These are phyloP conservation scores for Latheticus oryzae DNA, from an alignment of 2,888 invertebrate species.

Conservation along the genomic window DNA sequence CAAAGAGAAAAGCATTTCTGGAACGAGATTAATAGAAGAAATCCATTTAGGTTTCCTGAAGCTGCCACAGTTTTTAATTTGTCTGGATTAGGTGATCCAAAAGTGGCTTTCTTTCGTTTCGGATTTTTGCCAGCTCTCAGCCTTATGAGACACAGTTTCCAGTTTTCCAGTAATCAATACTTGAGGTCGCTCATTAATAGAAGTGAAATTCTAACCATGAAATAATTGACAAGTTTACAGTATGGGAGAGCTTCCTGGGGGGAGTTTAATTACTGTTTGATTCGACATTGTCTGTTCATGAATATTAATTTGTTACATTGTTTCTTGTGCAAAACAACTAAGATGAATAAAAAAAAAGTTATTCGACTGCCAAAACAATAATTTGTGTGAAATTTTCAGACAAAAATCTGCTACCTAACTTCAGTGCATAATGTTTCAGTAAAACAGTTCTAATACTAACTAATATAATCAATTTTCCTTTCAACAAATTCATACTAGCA, in stretches of 20 bases:
- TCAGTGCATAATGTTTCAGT: too few relatives aligned
- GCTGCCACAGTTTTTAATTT: slow-evolving; percentile 19
- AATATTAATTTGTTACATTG: slow-evolving; percentile 39
- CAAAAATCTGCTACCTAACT: too few relatives aligned
- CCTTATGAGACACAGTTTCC: too few relatives aligned
- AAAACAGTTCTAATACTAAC: too few relatives aligned
- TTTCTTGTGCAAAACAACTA: too few relatives aligned
- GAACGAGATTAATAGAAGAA: too few relatives aligned
- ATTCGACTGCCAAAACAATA: too few relatives aligned
- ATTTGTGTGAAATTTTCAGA: too few relatives aligned
- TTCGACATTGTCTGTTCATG: slow-evolving; percentile 29
- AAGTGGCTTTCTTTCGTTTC: slow-evolving; percentile 7
- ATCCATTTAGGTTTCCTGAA: slow-evolving; percentile 4
- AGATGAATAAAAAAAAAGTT: too few relatives aligned
- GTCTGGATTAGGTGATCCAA: slow-evolving; percentile 20
- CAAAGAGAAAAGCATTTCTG: too few relatives aligned
- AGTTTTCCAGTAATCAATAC: slow-evolving; percentile 7
- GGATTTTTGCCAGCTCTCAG: slow-evolving; percentile 6
- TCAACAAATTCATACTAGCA: too few relatives aligned
- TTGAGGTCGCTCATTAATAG: slow-evolving; percentile 5
- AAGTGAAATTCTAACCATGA: slow-evolving; percentile 11
- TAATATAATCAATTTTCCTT: too few relatives aligned
- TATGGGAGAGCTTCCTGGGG: slow-evolving; percentile 11
- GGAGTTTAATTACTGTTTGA: slow-evolving; percentile 33
- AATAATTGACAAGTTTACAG: slow-evolving; percentile 30